Evolutionary conservation across 2,113 vertebrate genomes (phyloP), one percentile per base, ranked within the genome.

Genomic region (Coracopsis vasa): DNA sequence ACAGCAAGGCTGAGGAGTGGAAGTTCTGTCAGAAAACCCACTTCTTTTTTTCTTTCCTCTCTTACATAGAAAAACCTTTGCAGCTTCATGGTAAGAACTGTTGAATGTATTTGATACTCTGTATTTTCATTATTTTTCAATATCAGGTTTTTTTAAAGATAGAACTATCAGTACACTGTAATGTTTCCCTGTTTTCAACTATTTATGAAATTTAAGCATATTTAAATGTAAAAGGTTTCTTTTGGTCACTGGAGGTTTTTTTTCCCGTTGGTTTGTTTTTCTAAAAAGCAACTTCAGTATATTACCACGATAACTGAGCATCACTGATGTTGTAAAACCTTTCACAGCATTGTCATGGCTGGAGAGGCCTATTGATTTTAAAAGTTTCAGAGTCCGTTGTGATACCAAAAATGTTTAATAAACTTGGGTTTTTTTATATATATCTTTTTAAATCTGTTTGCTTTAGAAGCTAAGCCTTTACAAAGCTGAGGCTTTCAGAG

Each of bases 251-350:
- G 16, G 10, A 60, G 16, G 2, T 9, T 60, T 64, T 89, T 85
- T 58, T 33, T 13, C 10, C 11, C 78, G 18, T 70, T 74, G 5
- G 5, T 79, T 53, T 80, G 5, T 42, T 92, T 94, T 77, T 79
- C n/a, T 70, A 18, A 73, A 88, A 74, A 62, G 4, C 24, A 72
- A 3, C 18, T 54, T 70, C 42, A 65, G 29, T 66, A 18, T 56
- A 45, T 66, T 0, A 0, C 8, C 29, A 35, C 18, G 60, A 3
- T 39, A 79, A 62, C 16, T 61, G 27, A 54, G 15, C 10, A 75
- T 58, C 33, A 27, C 50, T 81, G 42, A 47, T 23, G 8, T 33
- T 80, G n/a, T 67, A 86, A 93, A 93, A 84, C 37, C 73, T 82
- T n/a, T 33, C 80, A 74, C 28, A 80, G 2, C 25, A 35, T 69